Conservation (phyloP, 2,797 vertebrate species). For the Kryptolebias ocellatus region DNA sequence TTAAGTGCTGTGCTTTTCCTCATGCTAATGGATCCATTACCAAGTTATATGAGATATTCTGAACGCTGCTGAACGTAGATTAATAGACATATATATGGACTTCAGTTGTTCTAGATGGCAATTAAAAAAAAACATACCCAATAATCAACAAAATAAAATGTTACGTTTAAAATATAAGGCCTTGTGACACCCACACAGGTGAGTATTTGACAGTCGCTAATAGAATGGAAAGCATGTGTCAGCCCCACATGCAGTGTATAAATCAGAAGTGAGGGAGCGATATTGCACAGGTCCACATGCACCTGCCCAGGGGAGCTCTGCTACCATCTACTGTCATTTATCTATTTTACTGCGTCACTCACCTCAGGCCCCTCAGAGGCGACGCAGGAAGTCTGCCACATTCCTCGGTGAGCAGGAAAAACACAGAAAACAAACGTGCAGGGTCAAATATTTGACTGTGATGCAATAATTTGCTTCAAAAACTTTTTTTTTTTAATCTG, state of each 20-base stretch:
- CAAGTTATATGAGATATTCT: constrained; percentile 34
- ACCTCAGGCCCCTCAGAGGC: constrained; percentile 28
- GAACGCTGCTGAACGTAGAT: constrained; percentile 31
- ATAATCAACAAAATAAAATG: constrained; percentile 19
- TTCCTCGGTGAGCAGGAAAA: neutral
- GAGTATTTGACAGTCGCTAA: constrained; percentile 16
- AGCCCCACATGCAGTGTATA: constrained; percentile 20
- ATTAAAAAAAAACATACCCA: constrained; percentile 1
- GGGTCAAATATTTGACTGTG: neutral
- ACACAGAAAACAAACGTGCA: neutral
- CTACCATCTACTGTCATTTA: constrained; percentile 78
- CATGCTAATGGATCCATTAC: constrained; percentile 60
- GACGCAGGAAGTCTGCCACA: neutral
- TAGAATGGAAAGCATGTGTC: constrained; percentile 14
- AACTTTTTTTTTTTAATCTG: neutral
- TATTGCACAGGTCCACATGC: constrained; percentile 49
- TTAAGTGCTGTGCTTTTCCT: constrained; percentile 43
- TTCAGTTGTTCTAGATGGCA: constrained; percentile 26
- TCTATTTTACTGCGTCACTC: constrained; percentile 51
- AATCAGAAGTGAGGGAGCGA: constrained; percentile 50
- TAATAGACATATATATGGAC: constrained; percentile 11
- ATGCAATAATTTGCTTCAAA: neutral
- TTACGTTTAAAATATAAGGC: constrained; percentile 3
- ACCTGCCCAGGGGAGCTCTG: constrained; percentile 64
- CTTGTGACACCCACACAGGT: constrained; percentile 15